phyloP scores from a whole-genome alignment of 1,140 invertebrate genomes.

The Rhagoletis zephyria region DNA sequence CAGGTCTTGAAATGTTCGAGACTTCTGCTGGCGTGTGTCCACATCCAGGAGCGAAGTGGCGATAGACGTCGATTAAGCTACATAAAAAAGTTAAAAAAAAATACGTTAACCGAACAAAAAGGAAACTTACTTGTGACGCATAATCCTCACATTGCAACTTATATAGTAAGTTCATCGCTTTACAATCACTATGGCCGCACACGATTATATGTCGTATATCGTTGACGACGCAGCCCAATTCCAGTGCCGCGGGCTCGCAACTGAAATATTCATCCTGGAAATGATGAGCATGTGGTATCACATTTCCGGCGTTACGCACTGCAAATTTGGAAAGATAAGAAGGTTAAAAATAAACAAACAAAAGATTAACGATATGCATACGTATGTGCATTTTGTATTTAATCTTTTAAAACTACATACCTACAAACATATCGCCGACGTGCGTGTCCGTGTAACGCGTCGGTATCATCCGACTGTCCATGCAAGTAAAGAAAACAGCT shows the following conservation, averaged over 20 bases:
- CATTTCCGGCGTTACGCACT: constrained; percentile 95
- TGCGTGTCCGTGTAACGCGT: constrained; percentile 95
- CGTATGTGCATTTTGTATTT: background rate
- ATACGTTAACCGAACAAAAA: background rate
- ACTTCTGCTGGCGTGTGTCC: constrained; percentile 86
- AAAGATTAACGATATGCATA: no score
- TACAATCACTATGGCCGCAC: constrained; percentile 97
- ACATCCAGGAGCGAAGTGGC: constrained; percentile 92
- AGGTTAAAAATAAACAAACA: background rate
- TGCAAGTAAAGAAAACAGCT: constrained; percentile 96
- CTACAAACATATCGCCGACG: constrained; percentile 97
- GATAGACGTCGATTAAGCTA: constrained; percentile 86
- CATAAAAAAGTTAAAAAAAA: constrained; percentile 61
- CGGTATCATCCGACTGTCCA: constrained; percentile 96
- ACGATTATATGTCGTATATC: constrained; percentile 94
- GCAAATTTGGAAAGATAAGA: constrained; percentile 55
- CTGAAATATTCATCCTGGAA: constrained; percentile 89
- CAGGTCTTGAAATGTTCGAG: constrained; percentile 88
- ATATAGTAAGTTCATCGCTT: constrained; percentile 95
- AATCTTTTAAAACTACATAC: constrained; percentile 75
- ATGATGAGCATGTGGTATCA: constrained; percentile 91
- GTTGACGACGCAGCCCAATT: constrained; percentile 94
- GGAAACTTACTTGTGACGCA: constrained; percentile 77
- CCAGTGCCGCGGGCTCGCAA: constrained; percentile 94
- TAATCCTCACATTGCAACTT: constrained; percentile 85